Conservation (phyloP, 1,140 invertebrate genomes). For the Dendrolimus punctatus region DNA sequence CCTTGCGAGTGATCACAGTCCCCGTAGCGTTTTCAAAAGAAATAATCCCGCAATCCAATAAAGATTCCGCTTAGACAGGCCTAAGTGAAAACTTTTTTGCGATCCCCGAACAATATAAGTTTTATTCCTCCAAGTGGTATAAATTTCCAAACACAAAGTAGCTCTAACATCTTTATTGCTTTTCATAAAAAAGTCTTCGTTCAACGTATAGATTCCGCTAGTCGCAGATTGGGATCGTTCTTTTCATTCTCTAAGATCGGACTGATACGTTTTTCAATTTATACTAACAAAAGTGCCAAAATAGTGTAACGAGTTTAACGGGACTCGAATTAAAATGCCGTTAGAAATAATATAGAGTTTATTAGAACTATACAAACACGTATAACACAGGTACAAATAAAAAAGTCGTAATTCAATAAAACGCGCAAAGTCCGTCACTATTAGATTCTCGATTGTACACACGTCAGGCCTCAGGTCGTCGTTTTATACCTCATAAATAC, state of each 20-base stretch:
- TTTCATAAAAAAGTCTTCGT: constrained; percentile 63
- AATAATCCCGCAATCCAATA: constrained; percentile 63
- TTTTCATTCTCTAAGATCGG: constrained; percentile 14
- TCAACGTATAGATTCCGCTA: constrained; percentile 51
- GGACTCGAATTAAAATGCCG: no score
- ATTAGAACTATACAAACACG: no score
- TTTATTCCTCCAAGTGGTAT: constrained; percentile 67
- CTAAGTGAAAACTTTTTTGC: constrained; percentile 68
- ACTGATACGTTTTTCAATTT: constrained; percentile 17
- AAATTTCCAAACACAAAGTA: constrained; percentile 69
- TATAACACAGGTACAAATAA: no score
- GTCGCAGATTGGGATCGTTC: constrained; percentile 35
- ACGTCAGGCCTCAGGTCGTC: no score
- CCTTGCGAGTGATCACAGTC: constrained; percentile 28
- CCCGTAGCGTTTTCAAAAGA: constrained; percentile 38
- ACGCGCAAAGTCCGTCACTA: no score
- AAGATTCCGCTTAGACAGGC: constrained; percentile 59
- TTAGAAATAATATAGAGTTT: no score
- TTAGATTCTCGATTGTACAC: no score
- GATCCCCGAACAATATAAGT: constrained; percentile 65
- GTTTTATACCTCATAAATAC: no score
- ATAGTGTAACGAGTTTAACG: no score
- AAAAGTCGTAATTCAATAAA: no score
- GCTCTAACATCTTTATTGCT: constrained; percentile 67
- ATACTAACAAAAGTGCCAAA: no score